Conservation (phyloP, 2,888 invertebrate species). For the Bellardia pandia region DNA sequence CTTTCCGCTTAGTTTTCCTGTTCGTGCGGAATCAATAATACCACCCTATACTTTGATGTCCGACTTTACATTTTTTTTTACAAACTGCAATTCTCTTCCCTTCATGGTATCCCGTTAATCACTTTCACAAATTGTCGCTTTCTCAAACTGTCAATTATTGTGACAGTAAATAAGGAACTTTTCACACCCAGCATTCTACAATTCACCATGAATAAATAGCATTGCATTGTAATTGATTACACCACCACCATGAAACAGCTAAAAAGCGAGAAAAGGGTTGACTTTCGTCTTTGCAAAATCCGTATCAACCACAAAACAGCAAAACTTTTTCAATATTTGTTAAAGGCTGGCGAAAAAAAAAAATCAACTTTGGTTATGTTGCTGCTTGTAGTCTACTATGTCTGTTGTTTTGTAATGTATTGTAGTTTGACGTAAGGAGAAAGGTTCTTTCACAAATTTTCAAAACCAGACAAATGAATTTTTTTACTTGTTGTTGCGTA, state of each 20-base stretch:
- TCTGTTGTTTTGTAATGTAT: neutral
- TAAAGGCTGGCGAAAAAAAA: constrained; percentile 16
- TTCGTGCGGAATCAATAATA: too few species aligned
- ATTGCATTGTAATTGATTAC: constrained; percentile 63
- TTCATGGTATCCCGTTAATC: constrained; percentile 1
- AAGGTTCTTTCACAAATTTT: constrained; percentile 52
- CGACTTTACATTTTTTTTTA: too few species aligned
- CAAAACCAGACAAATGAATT: constrained; percentile 57
- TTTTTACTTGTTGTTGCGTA: constrained; percentile 30
- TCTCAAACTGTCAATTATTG: constrained; percentile 42
- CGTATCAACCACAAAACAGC: constrained; percentile 31
- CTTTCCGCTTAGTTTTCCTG: too few species aligned
- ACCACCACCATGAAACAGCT: constrained; percentile 48
- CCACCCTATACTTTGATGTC: too few species aligned
- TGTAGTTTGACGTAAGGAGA: constrained; percentile 22
- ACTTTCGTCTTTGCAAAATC: constrained; percentile 29
- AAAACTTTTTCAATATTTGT: constrained; percentile 58
- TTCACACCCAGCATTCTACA: constrained; percentile 25
- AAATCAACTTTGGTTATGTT: constrained; percentile 28
- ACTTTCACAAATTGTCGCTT: constrained; percentile 30
- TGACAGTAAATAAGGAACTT: constrained; percentile 36
- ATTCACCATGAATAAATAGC: constrained; percentile 15
- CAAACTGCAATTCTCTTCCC: neutral
- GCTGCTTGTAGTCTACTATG: neutral
- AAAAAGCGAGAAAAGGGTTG: neutral